Conservation (phyloP, 2,888 invertebrate genomes). For the Formica aserva region DNA sequence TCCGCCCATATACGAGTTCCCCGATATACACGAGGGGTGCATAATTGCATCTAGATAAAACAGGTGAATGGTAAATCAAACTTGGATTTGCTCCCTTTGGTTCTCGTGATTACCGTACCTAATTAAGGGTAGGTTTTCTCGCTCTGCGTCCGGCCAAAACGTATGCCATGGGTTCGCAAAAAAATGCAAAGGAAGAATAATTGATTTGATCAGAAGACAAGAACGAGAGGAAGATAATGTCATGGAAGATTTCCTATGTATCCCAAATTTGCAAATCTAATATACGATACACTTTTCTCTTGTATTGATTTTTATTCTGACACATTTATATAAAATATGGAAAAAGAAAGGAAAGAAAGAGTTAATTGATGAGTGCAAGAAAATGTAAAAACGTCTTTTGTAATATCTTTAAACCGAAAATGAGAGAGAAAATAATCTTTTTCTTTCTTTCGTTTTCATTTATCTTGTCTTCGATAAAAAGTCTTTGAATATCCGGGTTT, state of each 20-base stretch:
- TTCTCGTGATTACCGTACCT: conserved; percentile 73
- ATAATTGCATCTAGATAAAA: conserved; percentile 84
- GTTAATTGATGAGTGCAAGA: neutral
- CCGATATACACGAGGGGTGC: conserved; percentile 78
- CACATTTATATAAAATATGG: neutral
- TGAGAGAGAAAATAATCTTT: neutral
- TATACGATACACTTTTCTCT: neutral
- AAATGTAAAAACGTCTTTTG: neutral
- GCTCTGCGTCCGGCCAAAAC: neutral
- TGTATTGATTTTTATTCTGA: neutral
- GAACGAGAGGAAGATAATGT: conserved; percentile 15
- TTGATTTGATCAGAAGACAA: conserved; percentile 25
- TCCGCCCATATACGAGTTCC: conserved; percentile 76
- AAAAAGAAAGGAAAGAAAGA: neutral
- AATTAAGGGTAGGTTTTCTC: conserved; percentile 72
- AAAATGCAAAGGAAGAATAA: neutral
- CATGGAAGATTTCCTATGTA: neutral
- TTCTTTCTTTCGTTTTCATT: conserved; percentile 13
- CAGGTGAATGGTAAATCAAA: conserved; percentile 83
- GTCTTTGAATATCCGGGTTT: conserved; percentile 24
- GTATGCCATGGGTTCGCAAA: neutral
- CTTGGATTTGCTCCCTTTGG: conserved; percentile 76
- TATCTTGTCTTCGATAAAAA: conserved; percentile 22
- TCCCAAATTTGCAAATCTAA: neutral
- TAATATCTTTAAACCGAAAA: neutral